These are phyloP conservation scores for Gasteruption jaculator DNA, from an alignment of 2,888 invertebrate genomes.

Conservation along the genomic window DNA sequence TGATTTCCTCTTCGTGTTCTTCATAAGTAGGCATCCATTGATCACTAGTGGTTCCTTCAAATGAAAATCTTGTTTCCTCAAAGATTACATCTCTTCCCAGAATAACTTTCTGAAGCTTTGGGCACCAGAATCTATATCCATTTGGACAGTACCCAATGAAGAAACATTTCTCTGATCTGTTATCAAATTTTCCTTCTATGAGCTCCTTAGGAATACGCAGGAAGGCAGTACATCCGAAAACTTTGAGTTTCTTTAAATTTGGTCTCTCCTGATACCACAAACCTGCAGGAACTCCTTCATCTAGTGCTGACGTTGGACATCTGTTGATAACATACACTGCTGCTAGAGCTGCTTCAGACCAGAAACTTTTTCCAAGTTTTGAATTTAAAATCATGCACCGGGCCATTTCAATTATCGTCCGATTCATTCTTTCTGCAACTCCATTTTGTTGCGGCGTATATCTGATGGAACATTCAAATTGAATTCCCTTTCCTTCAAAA, in stretches of 20 bases:
- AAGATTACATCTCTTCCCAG: slow-evolving; percentile 26
- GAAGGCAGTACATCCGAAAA: slow-evolving; percentile 8
- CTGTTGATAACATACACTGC: slow-evolving; percentile 12
- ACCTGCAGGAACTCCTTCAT: slow-evolving; percentile 2
- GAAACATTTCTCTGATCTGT: neutral
- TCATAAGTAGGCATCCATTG: too few relatives aligned
- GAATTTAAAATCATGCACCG: slow-evolving; percentile 14
- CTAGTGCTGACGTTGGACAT: neutral
- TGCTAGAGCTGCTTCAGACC: slow-evolving; percentile 14
- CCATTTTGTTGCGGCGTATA: slow-evolving; percentile 16
- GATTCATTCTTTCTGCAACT: slow-evolving; percentile 14
- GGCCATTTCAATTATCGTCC: slow-evolving; percentile 9
- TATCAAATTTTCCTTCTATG: slow-evolving; percentile 1
- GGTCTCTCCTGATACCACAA: neutral
- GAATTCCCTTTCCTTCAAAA: slow-evolving; percentile 10
- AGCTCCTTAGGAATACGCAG: neutral
- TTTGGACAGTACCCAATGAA: slow-evolving; percentile 22
- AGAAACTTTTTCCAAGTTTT: slow-evolving; percentile 12
- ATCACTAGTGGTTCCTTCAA: slow-evolving; percentile 1
- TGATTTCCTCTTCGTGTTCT: too few relatives aligned
- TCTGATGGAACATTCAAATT: slow-evolving; percentile 7
- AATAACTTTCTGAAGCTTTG: slow-evolving; percentile 17
- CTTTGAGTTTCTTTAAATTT: neutral
- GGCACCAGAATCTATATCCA: slow-evolving; percentile 27
- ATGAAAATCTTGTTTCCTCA: slow-evolving; percentile 17